Evolutionary conservation across 2,888 invertebrate genomes (phyloP), one percentile per base, ranked within the genome.

Genomic region (Leucozona laternaria): DNA sequence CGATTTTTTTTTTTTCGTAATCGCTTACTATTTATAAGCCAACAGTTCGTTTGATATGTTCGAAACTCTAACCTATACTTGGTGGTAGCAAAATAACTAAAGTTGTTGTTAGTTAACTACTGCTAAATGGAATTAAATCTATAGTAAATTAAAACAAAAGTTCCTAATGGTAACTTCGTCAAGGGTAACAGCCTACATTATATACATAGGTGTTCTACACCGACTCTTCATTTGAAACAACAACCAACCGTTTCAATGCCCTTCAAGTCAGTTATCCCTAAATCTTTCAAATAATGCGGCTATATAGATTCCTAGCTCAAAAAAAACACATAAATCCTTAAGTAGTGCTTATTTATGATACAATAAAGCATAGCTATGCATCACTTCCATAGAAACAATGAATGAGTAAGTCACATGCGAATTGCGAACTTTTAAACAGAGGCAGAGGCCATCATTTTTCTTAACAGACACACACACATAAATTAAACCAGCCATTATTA

Each of bases 381-480:
- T 64, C 68, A 79, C 66, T 62, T 64, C 45, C 60, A 73, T 53
- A 34, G 68, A 45, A 68, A 50, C 66, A 43, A 82, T 70, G 62
- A 76, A 62, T 77, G 77, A 48, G 28, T 53, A 31, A 78, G 17
- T 62, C 73, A 73, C 68, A 83, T 78, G 73, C 68, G 68, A 79
- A 60, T 50, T 31, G 17, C 55, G 31, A 31, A 57, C 28, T 57
- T 31, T 57, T 31, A 2, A 57, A 57, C 55, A 77, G 40, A 72
- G 43, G 48, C 55, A 77, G 40, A 72, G 43, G 48, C 68, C 62
- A 68, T 68, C 43, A 73, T 70, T 70, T 83, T 68, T 45, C 55
- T 57, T 10, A 57, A 73, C 45, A 79, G 55, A 64, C 48, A 13
- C 22, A 78, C 57, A 68, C n/a, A 40, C 48, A 66, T 72, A 77